Evolutionary conservation across 2,797 vertebrate species (phyloP).

Genomic region (Aythya fuligula): DNA sequence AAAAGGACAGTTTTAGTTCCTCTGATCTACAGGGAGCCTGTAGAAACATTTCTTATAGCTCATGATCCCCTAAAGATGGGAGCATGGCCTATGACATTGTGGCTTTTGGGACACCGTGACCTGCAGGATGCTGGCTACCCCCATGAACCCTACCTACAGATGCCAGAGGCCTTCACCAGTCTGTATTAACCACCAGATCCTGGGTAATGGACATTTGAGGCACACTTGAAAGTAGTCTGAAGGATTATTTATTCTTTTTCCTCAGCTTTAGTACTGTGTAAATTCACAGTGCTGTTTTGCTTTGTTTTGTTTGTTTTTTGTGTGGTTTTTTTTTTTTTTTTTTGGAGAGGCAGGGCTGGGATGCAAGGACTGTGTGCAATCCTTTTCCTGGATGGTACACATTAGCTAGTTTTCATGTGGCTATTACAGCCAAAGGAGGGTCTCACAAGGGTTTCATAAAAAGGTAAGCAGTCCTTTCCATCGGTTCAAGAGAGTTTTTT

Average conservation of each 20-base stretch:
- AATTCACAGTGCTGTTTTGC: background rate
- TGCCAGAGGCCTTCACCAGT: background rate
- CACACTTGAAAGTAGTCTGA: background rate
- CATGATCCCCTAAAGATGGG: background rate
- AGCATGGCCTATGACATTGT: accelerated
- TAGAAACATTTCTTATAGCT: background rate
- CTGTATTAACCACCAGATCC: background rate
- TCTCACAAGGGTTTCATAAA: background rate
- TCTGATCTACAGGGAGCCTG: background rate
- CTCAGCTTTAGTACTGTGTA: background rate
- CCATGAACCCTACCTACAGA: background rate
- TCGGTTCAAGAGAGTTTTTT: background rate
- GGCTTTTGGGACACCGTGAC: background rate
- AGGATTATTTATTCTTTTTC: background rate
- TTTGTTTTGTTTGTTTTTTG: too few relatives aligned
- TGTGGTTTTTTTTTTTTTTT: background rate
- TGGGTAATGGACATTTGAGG: background rate
- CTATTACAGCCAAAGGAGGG: background rate
- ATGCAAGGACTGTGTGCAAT: accelerated
- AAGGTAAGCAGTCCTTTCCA: background rate
- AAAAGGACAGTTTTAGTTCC: conserved; percentile 7
- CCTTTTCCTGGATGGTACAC: background rate
- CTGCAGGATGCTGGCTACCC: background rate
- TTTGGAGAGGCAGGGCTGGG: background rate
- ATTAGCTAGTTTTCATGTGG: background rate